A percentile compares a stretch with the other conserved stretches of the same genome.
Evolutionary conservation across 2,113 vertebrate genomes (phyloP).

Genomic region (Catharus minimus): DNA sequence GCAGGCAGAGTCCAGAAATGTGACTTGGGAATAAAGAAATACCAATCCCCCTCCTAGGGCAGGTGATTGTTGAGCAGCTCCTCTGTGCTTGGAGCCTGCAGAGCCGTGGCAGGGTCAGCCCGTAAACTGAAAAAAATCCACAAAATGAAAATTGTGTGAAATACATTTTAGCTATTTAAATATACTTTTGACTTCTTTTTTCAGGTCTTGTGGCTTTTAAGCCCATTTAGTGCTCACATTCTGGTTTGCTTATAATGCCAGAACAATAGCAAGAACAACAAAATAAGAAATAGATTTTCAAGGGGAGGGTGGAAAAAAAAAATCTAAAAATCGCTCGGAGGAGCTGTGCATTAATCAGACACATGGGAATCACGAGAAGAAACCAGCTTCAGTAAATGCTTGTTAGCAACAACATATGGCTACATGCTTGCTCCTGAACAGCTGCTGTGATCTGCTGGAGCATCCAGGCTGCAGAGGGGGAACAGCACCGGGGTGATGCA

Average conservation of each 20-base stretch:
- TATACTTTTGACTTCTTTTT: not conserved
- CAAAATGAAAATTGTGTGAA: not conserved
- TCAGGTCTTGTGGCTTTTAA: not conserved
- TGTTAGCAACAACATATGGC: constrained; percentile 52
- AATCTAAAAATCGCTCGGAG: not conserved
- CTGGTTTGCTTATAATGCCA: not conserved
- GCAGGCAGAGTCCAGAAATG: not conserved
- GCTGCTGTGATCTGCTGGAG: constrained; percentile 32
- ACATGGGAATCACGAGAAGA: constrained; percentile 7
- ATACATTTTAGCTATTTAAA: not conserved
- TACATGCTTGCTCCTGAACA: not conserved
- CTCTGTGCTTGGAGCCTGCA: not conserved
- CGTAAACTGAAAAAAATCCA: not conserved
- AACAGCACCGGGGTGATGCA: fast-evolving
- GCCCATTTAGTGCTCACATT: not conserved
- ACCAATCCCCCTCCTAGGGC: not conserved
- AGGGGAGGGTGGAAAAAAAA: not conserved
- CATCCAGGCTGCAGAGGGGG: not conserved
- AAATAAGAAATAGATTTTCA: not conserved
- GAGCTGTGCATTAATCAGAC: constrained; percentile 33
- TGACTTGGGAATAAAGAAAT: not conserved
- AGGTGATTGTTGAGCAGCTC: not conserved
- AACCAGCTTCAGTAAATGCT: constrained; percentile 40
- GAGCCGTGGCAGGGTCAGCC: not conserved
- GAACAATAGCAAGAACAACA: not conserved